Conservation (phyloP, 2,113 vertebrate genomes). For the Eclectus roratus region DNA sequence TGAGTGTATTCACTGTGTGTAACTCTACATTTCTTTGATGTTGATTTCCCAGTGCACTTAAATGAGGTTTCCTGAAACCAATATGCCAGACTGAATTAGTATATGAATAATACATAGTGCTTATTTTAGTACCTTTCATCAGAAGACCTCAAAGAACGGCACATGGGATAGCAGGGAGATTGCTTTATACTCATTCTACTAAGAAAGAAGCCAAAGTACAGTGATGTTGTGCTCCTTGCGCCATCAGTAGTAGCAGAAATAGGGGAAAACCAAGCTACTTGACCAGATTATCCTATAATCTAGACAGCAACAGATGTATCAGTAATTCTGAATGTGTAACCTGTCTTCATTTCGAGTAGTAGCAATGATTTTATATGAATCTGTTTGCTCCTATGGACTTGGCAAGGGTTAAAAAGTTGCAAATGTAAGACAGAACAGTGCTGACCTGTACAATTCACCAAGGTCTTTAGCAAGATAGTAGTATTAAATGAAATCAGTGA, state of each 20-base stretch:
- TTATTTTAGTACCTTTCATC: slow-evolving; percentile 38
- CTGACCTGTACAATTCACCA: not conserved
- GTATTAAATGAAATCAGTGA: not conserved
- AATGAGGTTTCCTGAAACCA: slow-evolving; percentile 47
- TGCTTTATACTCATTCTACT: not conserved
- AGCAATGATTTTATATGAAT: not conserved
- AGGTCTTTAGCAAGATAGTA: not conserved
- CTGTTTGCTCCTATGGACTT: not conserved
- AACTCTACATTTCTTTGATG: slow-evolving; percentile 38
- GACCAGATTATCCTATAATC: not conserved
- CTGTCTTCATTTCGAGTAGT: not conserved
- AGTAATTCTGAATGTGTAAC: not conserved
- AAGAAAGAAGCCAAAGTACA: not conserved
- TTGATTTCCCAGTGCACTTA: slow-evolving; percentile 36
- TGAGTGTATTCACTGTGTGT: not conserved
- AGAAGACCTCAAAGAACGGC: not conserved
- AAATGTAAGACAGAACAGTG: not conserved
- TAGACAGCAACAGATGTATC: not conserved
- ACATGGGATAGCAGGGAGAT: not conserved
- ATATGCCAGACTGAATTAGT: slow-evolving; percentile 32
- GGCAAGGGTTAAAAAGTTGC: not conserved
- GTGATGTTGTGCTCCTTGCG: not conserved
- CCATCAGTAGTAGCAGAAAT: not conserved
- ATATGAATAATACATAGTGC: slow-evolving; percentile 48
- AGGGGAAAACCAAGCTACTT: not conserved